Base-by-base conservation (phyloP, 2,797 vertebrate species). In the Perodicticus potto region DNA sequence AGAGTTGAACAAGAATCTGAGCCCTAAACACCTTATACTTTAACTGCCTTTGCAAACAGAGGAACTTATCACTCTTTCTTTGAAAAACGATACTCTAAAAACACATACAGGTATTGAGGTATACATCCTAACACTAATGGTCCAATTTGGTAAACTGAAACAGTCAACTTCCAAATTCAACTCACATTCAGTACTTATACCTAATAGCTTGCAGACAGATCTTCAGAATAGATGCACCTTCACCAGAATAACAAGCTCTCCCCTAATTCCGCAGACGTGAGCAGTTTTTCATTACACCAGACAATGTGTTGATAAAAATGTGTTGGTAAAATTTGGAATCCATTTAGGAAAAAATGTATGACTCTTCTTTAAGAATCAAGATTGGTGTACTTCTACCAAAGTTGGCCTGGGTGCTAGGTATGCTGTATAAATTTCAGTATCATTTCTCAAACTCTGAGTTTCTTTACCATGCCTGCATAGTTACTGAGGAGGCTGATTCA, bases 381-480 rank as follows among this genome's bases (percentile, higher is more conserved):
- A 86, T 88, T 16, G 73, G 19, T 70, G 37, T 84, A 34, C 76
- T 94, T 5, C 76, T 91, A 7, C 8, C 27, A 88, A 57, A 69
- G 8, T 70, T 82, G 72, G 76, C 65, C 4, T 27, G 40, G 61
- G 27, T 73, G 23, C 7, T 37, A 65, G 87, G 43, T 85, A 70
- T 34, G 59, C 29, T n/a, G 11, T 29, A 55, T 61, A 40, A 76
- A 76, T 94, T 86, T 89, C 57, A 49, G 13, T 82, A 86, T 37
- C 40, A 32, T 78, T 96, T 86, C 59, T 92, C 45, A 85, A 93
- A 72, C 69, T 72, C 82, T 59, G 40, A 34, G 95, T 95, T 97
- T 97, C 90, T 95, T 97, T 77, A 61, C 22, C 67, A 25, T 22
- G 55, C 76, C 92, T 94, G 95, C 95, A 85, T 2, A 90, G 92